Evolutionary conservation across 1,140 invertebrate genomes (phyloP).

Genomic region (Triops cancriformis): DNA sequence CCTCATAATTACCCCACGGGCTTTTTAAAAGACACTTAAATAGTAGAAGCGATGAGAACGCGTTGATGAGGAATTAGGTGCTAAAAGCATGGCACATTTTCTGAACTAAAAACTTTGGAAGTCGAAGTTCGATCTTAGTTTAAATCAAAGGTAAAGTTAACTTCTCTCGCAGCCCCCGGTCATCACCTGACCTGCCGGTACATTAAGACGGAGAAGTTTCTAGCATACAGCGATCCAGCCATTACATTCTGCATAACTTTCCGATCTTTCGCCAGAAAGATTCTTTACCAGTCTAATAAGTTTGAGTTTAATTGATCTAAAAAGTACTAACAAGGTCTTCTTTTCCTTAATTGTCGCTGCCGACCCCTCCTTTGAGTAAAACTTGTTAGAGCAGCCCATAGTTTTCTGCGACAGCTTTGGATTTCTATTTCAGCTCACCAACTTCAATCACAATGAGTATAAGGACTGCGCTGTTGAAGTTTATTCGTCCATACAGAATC

Average conservation of each 20-base stretch:
- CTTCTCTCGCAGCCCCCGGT: neutral
- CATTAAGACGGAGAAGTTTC: too few species aligned
- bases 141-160: neutral
- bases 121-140: neutral
- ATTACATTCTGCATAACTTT: too few species aligned
- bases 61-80: neutral
- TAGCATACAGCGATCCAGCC: too few species aligned
- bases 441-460: neutral
- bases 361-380: neutral
- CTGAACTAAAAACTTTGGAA: neutral
- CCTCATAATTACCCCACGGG: neutral
- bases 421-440: neutral
- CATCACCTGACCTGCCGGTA: too few species aligned
- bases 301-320: too few species aligned
- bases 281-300: too few species aligned
- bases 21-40: neutral
- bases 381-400: neutral
- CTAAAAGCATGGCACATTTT: neutral
- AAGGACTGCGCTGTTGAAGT: neutral
- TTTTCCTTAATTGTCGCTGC: neutral
- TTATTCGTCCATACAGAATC: constrained; percentile 7
- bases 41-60: neutral
- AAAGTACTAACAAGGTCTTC: neutral
- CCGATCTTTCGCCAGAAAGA: too few species aligned
- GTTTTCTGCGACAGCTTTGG: neutral